phyloP scores from a whole-genome alignment of 2,888 invertebrate genomes.

The Osmoderma eremita region DNA sequence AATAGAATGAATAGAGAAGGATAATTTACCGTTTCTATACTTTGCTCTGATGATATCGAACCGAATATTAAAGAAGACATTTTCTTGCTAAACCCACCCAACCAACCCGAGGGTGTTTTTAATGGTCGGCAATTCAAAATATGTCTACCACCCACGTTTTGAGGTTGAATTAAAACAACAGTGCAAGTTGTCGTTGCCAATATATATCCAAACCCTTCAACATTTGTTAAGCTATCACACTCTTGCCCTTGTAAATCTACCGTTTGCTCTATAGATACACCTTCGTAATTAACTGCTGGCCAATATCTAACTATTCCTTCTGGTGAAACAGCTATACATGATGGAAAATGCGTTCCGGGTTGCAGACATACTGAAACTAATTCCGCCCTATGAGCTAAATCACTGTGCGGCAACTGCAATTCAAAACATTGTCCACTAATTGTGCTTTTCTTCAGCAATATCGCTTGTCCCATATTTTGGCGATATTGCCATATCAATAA shows the following conservation, averaged over 20 bases:
- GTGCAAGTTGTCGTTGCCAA: slow-evolving; percentile 93
- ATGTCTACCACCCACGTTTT: slow-evolving; percentile 74
- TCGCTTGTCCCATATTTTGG: slow-evolving; percentile 60
- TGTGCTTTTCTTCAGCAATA: slow-evolving; percentile 63
- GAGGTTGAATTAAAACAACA: slow-evolving; percentile 76
- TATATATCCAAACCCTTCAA: slow-evolving; percentile 79
- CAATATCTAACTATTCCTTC: slow-evolving; percentile 84
- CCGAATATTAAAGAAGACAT: slow-evolving; percentile 87
- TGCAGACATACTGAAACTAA: slow-evolving; percentile 78
- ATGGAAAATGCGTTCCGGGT: slow-evolving; percentile 72
- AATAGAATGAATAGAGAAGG: background rate
- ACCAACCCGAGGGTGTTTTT: slow-evolving; percentile 81
- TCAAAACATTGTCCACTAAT: slow-evolving; percentile 79
- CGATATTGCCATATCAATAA: slow-evolving; percentile 87
- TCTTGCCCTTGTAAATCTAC: slow-evolving; percentile 90
- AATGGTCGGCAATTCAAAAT: slow-evolving; percentile 74
- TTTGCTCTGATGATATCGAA: slow-evolving; percentile 70
- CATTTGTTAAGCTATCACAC: slow-evolving; percentile 78
- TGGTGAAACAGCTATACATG: slow-evolving; percentile 92
- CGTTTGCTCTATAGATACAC: slow-evolving; percentile 83
- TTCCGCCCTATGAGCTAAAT: slow-evolving; percentile 89
- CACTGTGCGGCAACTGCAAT: slow-evolving; percentile 88
- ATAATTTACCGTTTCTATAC: slow-evolving; percentile 70
- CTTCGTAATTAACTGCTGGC: slow-evolving; percentile 89
- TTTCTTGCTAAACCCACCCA: slow-evolving; percentile 86